Percentiles rank a stretch among this genome's conserved stretches.
Conservation (phyloP, 2,113 vertebrate genomes). For the Rynchops niger region DNA sequence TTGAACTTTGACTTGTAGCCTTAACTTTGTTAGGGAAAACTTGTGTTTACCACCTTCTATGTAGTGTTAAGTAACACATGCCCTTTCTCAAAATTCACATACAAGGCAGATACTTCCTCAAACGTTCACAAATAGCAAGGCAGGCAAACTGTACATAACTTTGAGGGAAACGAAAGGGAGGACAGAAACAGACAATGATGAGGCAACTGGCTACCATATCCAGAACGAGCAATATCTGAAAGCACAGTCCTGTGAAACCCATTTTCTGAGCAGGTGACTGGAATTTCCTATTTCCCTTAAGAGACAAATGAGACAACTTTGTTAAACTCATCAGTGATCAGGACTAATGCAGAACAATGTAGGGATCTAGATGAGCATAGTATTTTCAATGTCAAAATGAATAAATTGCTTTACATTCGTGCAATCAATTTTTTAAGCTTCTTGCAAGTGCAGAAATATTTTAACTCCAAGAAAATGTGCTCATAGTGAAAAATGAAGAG, state of each 20-base stretch:
- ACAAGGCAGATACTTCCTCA: constrained; percentile 20
- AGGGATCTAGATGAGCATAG: background rate
- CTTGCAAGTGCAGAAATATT: background rate
- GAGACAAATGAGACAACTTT: background rate
- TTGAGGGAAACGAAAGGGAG: constrained; percentile 40
- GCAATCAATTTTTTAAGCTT: background rate
- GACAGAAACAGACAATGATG: background rate
- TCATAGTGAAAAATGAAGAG: background rate
- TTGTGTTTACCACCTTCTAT: background rate
- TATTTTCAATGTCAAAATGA: background rate
- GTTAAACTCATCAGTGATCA: background rate
- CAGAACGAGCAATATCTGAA: background rate
- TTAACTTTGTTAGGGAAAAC: background rate
- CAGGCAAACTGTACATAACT: background rate
- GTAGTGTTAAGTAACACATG: background rate
- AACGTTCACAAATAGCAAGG: constrained; percentile 23
- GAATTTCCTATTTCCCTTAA: background rate
- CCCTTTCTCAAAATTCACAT: background rate
- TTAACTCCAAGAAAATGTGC: background rate
- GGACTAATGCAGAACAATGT: background rate
- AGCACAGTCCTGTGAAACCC: background rate
- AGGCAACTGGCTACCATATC: background rate
- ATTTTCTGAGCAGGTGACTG: background rate
- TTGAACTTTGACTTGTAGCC: background rate
- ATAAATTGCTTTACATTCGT: background rate